Conservation (phyloP, 2,113 vertebrate species). For the Microcebus griseorufus region DNA sequence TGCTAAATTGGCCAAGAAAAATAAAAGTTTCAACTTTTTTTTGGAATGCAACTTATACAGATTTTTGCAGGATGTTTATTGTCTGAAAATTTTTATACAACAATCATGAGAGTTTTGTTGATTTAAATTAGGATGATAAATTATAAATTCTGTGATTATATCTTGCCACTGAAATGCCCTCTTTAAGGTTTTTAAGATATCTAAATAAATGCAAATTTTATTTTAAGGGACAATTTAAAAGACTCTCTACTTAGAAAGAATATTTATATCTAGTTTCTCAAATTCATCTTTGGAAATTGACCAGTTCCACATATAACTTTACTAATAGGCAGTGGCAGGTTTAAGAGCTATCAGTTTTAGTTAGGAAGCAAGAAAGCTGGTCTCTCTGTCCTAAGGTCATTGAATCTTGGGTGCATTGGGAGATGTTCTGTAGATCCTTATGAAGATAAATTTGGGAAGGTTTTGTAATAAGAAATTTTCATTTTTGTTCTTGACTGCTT, state of each 20-base stretch:
- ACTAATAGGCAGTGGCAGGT: neutral
- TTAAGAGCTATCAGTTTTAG: neutral
- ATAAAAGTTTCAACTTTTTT: neutral
- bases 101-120: neutral
- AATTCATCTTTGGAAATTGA: neutral
- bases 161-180: neutral
- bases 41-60: neutral
- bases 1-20: neutral
- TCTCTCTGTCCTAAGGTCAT: neutral
- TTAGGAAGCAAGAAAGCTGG: neutral
- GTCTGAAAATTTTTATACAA: neutral
- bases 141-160: neutral
- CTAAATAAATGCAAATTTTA: neutral
- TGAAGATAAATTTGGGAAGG: neutral
- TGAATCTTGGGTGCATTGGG: neutral
- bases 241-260: neutral
- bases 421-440: neutral
- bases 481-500: constrained; percentile 19
- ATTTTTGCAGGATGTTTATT: neutral
- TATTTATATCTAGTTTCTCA: neutral
- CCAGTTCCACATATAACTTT: neutral
- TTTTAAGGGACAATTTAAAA: neutral
- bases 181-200: neutral
- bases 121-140: neutral
- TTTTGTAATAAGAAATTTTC: neutral